Evolutionary conservation across 2,888 invertebrate species (phyloP).

Genomic region (Drosophila rellima): DNA sequence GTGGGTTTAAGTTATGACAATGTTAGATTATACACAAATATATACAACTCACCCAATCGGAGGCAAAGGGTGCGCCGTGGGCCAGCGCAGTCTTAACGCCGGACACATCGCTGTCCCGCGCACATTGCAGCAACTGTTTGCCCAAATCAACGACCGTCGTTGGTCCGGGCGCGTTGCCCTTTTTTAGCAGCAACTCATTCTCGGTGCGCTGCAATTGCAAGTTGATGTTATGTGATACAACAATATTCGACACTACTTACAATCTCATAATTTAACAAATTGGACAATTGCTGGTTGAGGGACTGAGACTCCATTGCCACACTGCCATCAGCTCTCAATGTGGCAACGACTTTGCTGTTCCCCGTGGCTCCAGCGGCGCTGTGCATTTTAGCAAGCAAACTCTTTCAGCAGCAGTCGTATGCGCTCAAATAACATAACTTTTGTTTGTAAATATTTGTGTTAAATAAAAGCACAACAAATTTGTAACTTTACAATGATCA

Average conservation of each 20-base stretch:
- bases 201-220: constrained; percentile 74
- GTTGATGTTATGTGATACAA: not conserved
- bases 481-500: constrained; percentile 58
- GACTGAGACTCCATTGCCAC: constrained; percentile 76
- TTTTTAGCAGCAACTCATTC: constrained; percentile 69
- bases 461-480: constrained; percentile 50
- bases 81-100: constrained; percentile 92
- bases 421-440: constrained; percentile 50
- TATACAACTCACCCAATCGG: constrained; percentile 93
- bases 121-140: constrained; percentile 92
- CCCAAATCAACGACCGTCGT: constrained; percentile 91
- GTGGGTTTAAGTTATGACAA: not conserved
- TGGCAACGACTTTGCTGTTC: constrained; percentile 82
- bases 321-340: constrained; percentile 83
- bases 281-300: constrained; percentile 66
- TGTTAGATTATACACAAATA: not conserved
- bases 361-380: constrained; percentile 59
- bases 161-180: constrained; percentile 50
- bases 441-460: constrained; percentile 31
- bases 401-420: constrained; percentile 45
- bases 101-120: constrained; percentile 92
- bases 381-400: constrained; percentile 67
- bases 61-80: constrained; percentile 95
- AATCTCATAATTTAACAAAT: constrained; percentile 82
- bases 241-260: constrained; percentile 59